Evolutionary conservation across 2,888 invertebrate species (phyloP).

Genomic region (Hololepta plana): DNA sequence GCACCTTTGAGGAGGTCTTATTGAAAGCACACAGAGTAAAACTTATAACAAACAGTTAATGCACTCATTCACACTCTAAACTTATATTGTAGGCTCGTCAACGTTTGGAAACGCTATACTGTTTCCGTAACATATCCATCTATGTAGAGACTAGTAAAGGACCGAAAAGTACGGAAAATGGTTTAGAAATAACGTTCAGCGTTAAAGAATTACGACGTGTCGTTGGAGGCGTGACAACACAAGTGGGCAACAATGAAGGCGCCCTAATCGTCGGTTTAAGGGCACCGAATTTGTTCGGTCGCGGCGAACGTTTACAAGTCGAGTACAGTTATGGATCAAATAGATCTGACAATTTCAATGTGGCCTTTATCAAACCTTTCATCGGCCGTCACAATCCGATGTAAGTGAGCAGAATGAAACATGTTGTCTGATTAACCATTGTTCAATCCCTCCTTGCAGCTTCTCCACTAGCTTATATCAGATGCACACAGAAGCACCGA

Average conservation of each 20-base stretch:
- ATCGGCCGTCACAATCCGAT: constrained; percentile 44
- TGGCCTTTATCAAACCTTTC: constrained; percentile 71
- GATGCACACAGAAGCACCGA: constrained; percentile 56
- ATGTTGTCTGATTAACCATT: too few relatives aligned
- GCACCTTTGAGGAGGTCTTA: constrained; percentile 73
- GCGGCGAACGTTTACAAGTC: constrained; percentile 66
- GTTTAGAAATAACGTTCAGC: constrained; percentile 73
- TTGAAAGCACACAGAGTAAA: constrained; percentile 43
- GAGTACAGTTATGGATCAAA: constrained; percentile 74
- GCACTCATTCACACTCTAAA: constrained; percentile 1
- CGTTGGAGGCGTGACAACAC: constrained; percentile 70
- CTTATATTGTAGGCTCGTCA: constrained; percentile 40
- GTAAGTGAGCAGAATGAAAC: constrained; percentile 29
- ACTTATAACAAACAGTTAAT: constrained; percentile 4
- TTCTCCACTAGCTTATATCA: constrained; percentile 57
- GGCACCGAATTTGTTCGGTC: constrained; percentile 69
- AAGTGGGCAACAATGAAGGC: constrained; percentile 84
- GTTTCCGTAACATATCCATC: constrained; percentile 74
- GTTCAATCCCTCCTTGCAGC: constrained; percentile 33
- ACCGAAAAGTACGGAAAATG: constrained; percentile 54
- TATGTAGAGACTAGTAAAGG: constrained; percentile 78
- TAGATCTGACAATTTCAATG: constrained; percentile 61
- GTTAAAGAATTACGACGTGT: constrained; percentile 70
- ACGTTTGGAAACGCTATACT: constrained; percentile 66
- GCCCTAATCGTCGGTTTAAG: constrained; percentile 56